Conservation (phyloP, 2,797 vertebrate species). For the Heterohyrax brucei region DNA sequence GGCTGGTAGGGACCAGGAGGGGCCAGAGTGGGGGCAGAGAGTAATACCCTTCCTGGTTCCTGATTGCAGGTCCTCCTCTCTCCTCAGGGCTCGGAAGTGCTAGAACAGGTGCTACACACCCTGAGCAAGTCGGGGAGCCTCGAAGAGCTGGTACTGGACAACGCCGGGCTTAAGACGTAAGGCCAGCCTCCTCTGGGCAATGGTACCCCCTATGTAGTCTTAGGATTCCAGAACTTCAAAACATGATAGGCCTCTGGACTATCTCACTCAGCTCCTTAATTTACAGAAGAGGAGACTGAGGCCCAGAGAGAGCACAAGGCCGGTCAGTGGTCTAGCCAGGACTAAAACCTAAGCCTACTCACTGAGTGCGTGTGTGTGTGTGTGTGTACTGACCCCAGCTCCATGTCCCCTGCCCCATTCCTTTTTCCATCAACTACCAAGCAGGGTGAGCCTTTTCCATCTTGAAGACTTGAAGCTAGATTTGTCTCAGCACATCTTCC, state of each 20-base stretch:
- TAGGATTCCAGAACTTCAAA: slow-evolving; percentile 52
- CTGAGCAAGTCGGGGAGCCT: slow-evolving; percentile 96
- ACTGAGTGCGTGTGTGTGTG: too few relatives aligned
- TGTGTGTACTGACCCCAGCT: not conserved
- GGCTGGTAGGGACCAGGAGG: slow-evolving; percentile 92
- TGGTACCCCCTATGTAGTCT: slow-evolving; percentile 12
- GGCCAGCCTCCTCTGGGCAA: slow-evolving; percentile 84
- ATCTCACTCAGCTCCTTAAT: slow-evolving; percentile 12
- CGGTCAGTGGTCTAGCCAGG: not conserved
- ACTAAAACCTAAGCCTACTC: slow-evolving; percentile 45
- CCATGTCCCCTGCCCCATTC: not conserved
- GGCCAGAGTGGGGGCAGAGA: not conserved
- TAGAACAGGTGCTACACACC: slow-evolving; percentile 96
- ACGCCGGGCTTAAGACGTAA: slow-evolving; percentile 96
- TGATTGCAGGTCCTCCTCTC: slow-evolving; percentile 12
- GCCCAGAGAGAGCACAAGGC: slow-evolving; percentile 42
- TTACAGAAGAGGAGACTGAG: slow-evolving; percentile 31
- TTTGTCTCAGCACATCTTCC: slow-evolving; percentile 23
- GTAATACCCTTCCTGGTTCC: not conserved
- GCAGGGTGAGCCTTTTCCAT: slow-evolving; percentile 19
- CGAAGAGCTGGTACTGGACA: slow-evolving; percentile 96
- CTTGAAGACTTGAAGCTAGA: not conserved
- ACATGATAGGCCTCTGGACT: not conserved
- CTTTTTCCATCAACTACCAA: not conserved
- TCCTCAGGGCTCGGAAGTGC: slow-evolving; percentile 95